phyloP scores from a whole-genome alignment of 1,140 invertebrate genomes.

The Spodoptera frugiperda region DNA sequence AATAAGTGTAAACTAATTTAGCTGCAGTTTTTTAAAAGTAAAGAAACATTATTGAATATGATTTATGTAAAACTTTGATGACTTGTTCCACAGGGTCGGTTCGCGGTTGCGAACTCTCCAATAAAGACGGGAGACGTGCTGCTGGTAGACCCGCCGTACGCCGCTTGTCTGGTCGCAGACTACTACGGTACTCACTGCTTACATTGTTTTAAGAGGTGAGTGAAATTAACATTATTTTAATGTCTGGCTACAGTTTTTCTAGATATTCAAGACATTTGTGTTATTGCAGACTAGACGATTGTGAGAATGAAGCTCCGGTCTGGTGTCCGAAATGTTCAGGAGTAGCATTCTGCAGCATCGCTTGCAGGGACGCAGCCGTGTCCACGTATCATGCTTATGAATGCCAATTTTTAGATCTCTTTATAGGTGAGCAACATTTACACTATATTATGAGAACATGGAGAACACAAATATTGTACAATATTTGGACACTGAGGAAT shows the following conservation, averaged over 20 bases:
- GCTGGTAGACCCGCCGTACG: conserved; percentile 91
- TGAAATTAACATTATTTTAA: too few relatives aligned
- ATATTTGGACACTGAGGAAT: too few relatives aligned
- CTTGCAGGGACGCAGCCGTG: conserved; percentile 90
- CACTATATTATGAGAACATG: background rate
- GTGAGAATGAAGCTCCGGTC: conserved; percentile 87
- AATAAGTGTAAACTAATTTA: too few relatives aligned
- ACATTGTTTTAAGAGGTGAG: conserved; percentile 91
- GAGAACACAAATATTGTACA: too few relatives aligned
- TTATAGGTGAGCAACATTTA: conserved; percentile 87
- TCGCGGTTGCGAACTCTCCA: conserved; percentile 86
- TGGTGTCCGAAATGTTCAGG: conserved; percentile 92
- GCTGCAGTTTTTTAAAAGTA: too few relatives aligned
- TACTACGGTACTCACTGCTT: conserved; percentile 93
- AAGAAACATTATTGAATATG: too few relatives aligned
- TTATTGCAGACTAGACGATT: conserved; percentile 65
- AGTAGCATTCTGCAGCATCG: conserved; percentile 91
- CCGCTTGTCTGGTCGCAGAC: conserved; percentile 90
- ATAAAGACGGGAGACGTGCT: conserved; percentile 90
- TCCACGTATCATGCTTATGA: conserved; percentile 93
- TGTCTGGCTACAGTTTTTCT: too few relatives aligned
- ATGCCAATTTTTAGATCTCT: conserved; percentile 91
- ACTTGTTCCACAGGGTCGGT: conserved; percentile 67
- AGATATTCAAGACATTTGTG: background rate
- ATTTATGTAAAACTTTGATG: background rate